Percentiles rank a stretch among this genome's conserved stretches.
These are phyloP conservation scores for Myripristis murdjan DNA, from an alignment of 2,797 vertebrate genomes.

Conservation along the genomic window DNA sequence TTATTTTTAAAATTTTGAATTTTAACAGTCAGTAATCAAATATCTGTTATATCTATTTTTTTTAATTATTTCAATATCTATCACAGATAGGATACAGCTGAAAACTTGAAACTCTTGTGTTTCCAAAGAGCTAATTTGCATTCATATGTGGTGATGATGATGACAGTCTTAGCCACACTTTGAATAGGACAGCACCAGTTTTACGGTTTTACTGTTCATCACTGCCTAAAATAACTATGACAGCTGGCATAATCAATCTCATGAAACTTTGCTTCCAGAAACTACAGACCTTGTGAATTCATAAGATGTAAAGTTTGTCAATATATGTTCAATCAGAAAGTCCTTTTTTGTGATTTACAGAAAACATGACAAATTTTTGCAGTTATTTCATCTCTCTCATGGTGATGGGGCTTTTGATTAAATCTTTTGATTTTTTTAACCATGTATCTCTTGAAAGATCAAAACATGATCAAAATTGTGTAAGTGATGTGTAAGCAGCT, in stretches of 20 bases:
- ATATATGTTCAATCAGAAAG: neutral
- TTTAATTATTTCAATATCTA: slow-evolving; percentile 17
- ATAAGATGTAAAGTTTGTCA: neutral
- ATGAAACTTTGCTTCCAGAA: slow-evolving; percentile 18
- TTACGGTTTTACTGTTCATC: slow-evolving; percentile 34
- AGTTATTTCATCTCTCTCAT: slow-evolving; percentile 23
- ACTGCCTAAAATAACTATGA: slow-evolving; percentile 25
- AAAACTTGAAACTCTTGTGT: slow-evolving; percentile 52
- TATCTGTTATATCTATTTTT: slow-evolving; percentile 32
- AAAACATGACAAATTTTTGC: slow-evolving; percentile 2
- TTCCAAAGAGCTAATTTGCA: slow-evolving; percentile 45
- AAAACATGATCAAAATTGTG: slow-evolving; percentile 44
- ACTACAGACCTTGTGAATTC: neutral
- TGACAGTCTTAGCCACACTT: slow-evolving; percentile 42
- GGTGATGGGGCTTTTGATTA: neutral
- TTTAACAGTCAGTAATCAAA: slow-evolving; percentile 5
- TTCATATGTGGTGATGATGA: slow-evolving; percentile 61
- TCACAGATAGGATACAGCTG: slow-evolving; percentile 30
- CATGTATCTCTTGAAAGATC: slow-evolving; percentile 49
- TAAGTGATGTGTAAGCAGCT: slow-evolving; percentile 62
- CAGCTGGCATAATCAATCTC: slow-evolving; percentile 7
- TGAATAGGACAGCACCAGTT: slow-evolving; percentile 24
- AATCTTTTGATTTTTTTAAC: slow-evolving; percentile 40
- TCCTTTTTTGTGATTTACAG: neutral
- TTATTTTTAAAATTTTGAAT: slow-evolving; percentile 6